Evolutionary conservation across 2,797 vertebrate genomes (phyloP), one percentile per base, ranked within the genome.

Genomic region (Brachyrhaphis roseni): DNA sequence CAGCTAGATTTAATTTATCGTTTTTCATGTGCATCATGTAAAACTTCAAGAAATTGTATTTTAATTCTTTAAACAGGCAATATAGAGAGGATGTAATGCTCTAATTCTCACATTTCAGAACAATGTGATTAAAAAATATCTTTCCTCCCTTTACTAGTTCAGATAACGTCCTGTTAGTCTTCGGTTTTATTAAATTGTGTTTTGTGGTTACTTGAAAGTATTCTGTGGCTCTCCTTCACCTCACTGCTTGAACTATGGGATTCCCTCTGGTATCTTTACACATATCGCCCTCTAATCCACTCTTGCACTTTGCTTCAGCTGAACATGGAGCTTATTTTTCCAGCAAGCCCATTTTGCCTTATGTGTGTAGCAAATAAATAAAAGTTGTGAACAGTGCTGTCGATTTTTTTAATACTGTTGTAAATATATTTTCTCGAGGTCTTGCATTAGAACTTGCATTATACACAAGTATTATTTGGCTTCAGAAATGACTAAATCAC

Each of bases 401-500:
- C 36, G 1, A 41, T 41, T 68, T 43, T 62, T 59, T 31, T 1
- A 3, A 8, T 12, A 45, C 36, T 75, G 16, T 31, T 64, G 4
- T 28, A 34, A 64, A 64, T 34, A 31, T 13, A 23, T 73, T 43
- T 84, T 46, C 31, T 77, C 15, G 43, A 74, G 45, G 6, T 74
- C 77, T 79, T 62, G 26, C 6, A 86, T 81, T 87, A 89, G 88
- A 83, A 0, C 0, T 74, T 70, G 26, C 74, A 75, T 81, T 75
- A n/a, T 34, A 84, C 75, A 23, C 12, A 0, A 76, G 53, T 68
- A 5, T 39, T 68, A 72, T 80, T 75, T 86, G 41, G 10, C 26
- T 76, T 79, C 7, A 51, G 73, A 15, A 76, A 53, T 72, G 16
- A 31, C 57, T 26, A 0, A 68, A 16, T 28, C 5, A 11, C 2